Conservation (phyloP, 1,140 invertebrate species). For the Metaphire vulgaris region DNA sequence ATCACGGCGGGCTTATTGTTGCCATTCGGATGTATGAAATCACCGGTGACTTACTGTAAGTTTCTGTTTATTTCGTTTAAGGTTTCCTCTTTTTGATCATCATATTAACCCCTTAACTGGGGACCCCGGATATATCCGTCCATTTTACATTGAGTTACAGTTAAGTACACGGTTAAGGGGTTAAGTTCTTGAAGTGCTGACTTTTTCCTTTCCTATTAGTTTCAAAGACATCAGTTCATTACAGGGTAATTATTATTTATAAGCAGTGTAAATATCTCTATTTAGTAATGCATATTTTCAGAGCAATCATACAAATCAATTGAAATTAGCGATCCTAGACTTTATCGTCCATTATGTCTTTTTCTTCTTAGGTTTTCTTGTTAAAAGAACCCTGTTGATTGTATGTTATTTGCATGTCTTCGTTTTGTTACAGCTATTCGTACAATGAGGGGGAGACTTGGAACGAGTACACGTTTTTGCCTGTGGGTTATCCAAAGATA, state of each 20-base stretch:
- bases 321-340: not conserved
- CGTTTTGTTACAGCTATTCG: conserved; percentile 60
- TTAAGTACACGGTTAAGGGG: too few species aligned
- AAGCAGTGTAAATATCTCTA: not conserved
- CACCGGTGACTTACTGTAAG: conserved; percentile 64
- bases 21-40: conserved; percentile 65
- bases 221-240: not conserved
- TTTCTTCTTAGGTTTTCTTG: too few species aligned
- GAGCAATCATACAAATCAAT: not conserved
- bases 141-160: too few species aligned
- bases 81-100: too few species aligned
- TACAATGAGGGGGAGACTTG: conserved; percentile 77
- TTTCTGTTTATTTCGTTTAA: not conserved
- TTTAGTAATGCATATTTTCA: not conserved
- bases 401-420: too few species aligned
- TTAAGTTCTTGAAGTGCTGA: too few species aligned
- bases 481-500: conserved; percentile 55
- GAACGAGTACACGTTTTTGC: conserved; percentile 63
- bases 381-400: too few species aligned
- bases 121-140: too few species aligned
- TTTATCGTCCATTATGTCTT: too few species aligned
- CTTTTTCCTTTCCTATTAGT: not conserved
- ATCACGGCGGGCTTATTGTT: conserved; percentile 79
- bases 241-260: not conserved
- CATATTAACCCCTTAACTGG: too few species aligned